Evolutionary conservation across 35 echinoderm and acorn worm species (phyloP), one percentile per base, ranked within the genome.

Genomic region (Strongylocentrotus purpuratus): DNA sequence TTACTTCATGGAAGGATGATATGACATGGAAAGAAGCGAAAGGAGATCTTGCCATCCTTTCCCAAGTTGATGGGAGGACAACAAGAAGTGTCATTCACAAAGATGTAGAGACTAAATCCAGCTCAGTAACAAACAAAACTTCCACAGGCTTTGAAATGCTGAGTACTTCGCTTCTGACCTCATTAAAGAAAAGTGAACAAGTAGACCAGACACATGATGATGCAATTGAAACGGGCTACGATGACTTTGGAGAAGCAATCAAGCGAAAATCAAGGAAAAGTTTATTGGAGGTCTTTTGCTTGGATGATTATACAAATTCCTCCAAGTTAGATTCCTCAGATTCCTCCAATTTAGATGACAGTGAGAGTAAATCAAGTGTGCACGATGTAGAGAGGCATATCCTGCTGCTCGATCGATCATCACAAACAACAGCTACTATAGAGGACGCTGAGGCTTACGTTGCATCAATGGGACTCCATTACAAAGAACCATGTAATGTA

Each of bases 1-100:
- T 89, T 33, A 41, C 87, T 41, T 89, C 87, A 25, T 89, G 87
- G 91, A 93, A 93, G 48, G 91, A 93, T 93, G 91, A 48, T 93
- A 33, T 31, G 10, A 93, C 91, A 25, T 93, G 91, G 91, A 93
- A 93, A 46, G 91, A 93, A 93, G 91, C 91, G 13, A 93, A 93
- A 32, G 47, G 46, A 55, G 91, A 93, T 93, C 46, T 93, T 9
- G 48, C 22, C 11, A 46, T 9, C 45, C 48, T 93, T 47, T 31
- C 48, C 28, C 91, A 93, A 47, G 46, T 33, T 32, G 31, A 46
- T 46, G 91, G 48, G 10, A 93, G 48, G 46, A 93, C 91, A 47
- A 93, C 48, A 58, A 93, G 91, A 93, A 89, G 87, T 33, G 31
- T 25, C 33, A n/a, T 46, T 4, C 32, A 35, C 33, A 89, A 89